Conservation (phyloP, 2,113 vertebrate species). For the Crotalus helleri region DNA sequence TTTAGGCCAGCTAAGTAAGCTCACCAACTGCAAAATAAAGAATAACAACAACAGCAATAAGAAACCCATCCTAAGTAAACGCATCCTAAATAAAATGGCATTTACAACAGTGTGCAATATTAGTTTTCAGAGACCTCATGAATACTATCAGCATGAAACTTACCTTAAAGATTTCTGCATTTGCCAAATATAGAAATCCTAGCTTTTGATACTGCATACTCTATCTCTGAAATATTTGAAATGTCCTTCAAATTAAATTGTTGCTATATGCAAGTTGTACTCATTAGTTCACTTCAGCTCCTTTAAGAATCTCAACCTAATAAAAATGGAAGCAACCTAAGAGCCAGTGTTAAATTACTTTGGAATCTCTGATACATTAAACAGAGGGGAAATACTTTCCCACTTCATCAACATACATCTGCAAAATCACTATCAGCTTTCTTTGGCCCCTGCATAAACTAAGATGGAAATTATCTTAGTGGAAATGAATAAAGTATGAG, state of each 20-base stretch:
- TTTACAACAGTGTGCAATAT: slow-evolving; percentile 58
- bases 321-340: slow-evolving; percentile 15
- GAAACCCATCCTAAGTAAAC: slow-evolving; percentile 45
- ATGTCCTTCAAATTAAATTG: slow-evolving; percentile 50
- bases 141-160: slow-evolving; percentile 55
- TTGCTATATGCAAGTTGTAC: slow-evolving; percentile 10
- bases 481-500: not conserved
- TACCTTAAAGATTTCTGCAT: slow-evolving; percentile 65
- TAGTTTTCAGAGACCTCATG: slow-evolving; percentile 44
- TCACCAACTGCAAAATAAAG: slow-evolving; percentile 44
- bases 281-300: slow-evolving; percentile 8
- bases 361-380: not conserved
- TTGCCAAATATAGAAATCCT: slow-evolving; percentile 64
- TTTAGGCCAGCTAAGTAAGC: slow-evolving; percentile 47
- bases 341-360: slow-evolving; percentile 17
- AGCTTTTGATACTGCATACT: slow-evolving; percentile 70
- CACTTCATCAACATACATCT: slow-evolving; percentile 24
- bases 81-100: slow-evolving; percentile 61
- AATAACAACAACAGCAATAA: slow-evolving; percentile 28
- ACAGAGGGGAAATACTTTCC: not conserved
- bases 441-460: slow-evolving; percentile 18
- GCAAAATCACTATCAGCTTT: slow-evolving; percentile 13
- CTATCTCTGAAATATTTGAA: slow-evolving; percentile 73
- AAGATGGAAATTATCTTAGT: slow-evolving; percentile 11
- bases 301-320: slow-evolving; percentile 46